phyloP scores from a whole-genome alignment of 2,113 vertebrate species.

The Nipponia nippon region DNA sequence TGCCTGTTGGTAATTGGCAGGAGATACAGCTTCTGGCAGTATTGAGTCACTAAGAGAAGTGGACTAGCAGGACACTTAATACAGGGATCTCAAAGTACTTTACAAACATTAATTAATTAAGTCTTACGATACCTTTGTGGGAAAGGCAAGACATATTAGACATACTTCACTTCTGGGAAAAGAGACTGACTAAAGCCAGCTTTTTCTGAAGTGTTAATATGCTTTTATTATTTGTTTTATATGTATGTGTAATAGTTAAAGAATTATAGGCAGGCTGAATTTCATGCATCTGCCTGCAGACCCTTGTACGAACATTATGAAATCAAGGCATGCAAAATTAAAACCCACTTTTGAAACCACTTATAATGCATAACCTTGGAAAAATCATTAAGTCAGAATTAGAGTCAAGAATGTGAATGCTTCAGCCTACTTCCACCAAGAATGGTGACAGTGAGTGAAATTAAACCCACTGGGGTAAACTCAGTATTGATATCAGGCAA shows the following conservation, averaged over 20 bases:
- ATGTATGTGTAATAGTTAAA: background rate
- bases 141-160: background rate
- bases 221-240: background rate
- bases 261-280: background rate
- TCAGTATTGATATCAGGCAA: background rate
- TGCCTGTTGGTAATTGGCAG: background rate
- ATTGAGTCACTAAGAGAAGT: background rate
- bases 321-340: background rate
- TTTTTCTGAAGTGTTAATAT: background rate
- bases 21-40: background rate
- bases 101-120: conserved; percentile 20
- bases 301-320: background rate
- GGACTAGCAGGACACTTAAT: background rate
- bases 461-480: background rate
- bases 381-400: background rate
- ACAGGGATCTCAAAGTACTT: background rate
- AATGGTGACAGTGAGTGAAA: background rate
- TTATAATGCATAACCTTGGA: background rate
- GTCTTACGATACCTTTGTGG: background rate
- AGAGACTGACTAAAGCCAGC: background rate
- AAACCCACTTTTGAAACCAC: background rate
- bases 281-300: background rate
- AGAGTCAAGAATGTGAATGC: background rate
- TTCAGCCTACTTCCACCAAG: background rate
- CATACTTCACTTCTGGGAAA: background rate